Conservation (phyloP, 2,888 invertebrate species). For the Oxystoma pomonae region DNA sequence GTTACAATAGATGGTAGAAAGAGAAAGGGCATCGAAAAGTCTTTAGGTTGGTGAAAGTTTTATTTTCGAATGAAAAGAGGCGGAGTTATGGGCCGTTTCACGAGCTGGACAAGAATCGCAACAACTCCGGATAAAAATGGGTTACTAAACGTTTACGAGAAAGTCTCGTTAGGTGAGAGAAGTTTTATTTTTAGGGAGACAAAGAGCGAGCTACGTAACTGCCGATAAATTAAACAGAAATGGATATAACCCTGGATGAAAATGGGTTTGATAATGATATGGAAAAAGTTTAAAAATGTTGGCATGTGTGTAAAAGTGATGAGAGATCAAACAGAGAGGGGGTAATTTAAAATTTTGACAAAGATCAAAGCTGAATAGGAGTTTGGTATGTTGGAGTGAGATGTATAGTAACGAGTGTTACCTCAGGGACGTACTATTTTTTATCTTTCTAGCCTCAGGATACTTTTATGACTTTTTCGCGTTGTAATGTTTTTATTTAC, state of each 20-base stretch:
- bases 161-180: neutral
- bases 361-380: conserved; percentile 31
- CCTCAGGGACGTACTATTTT: too few relatives aligned
- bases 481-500: too few relatives aligned
- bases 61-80: conserved; percentile 33
- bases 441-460: too few relatives aligned
- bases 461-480: too few relatives aligned
- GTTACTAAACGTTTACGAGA: conserved; percentile 1
- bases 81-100: conserved; percentile 15
- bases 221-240: neutral
- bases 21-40: conserved; percentile 25
- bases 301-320: conserved; percentile 17
- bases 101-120: conserved; percentile 21
- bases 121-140: conserved; percentile 42
- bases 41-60: conserved; percentile 46
- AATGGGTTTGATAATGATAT: neutral
- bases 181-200: neutral
- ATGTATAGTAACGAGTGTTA: conserved; percentile 12
- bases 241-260: neutral
- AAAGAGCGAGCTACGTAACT: neutral
- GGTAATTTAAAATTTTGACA: conserved; percentile 39
- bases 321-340: conserved; percentile 42
- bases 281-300: neutral
- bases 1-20: conserved; percentile 29
- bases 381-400: conserved; percentile 31